A percentile compares a stretch with the other conserved stretches of the same genome.
Conservation (phyloP, 2,888 invertebrate genomes). For the Diplolepis rosae region DNA sequence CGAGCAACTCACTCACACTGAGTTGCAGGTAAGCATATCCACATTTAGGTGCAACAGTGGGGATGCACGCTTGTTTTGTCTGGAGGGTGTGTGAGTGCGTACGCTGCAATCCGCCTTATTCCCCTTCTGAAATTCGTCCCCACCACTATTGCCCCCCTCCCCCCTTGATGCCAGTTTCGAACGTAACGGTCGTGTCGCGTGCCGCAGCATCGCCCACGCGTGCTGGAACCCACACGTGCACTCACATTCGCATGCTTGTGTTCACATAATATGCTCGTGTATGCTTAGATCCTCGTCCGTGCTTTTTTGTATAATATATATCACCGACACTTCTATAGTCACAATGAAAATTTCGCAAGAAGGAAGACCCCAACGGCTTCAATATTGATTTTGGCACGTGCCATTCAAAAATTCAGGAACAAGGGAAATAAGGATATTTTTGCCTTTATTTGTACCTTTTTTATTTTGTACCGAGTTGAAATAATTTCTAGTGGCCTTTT, state of each 20-base stretch:
- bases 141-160: conserved; percentile 41
- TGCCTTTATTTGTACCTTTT: too few species aligned
- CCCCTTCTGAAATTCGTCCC: conserved; percentile 53
- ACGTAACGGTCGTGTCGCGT: conserved; percentile 74
- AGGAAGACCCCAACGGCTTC: background rate
- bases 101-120: conserved; percentile 53
- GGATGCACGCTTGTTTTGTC: background rate
- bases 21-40: background rate
- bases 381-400: conserved; percentile 34
- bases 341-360: conserved; percentile 2
- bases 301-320: background rate
- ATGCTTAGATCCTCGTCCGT: conserved; percentile 24
- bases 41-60: background rate
- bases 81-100: conserved; percentile 37
- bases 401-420: background rate
- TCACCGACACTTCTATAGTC: background rate
- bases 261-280: conserved; percentile 37
- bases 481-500: too few species aligned
- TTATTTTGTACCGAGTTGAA: too few species aligned
- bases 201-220: conserved; percentile 73
- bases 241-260: conserved; percentile 44
- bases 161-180: conserved; percentile 65
- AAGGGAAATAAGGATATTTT: background rate
- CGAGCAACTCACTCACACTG: background rate
- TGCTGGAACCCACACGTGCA: conserved; percentile 64